These are phyloP conservation scores for Merodon equestris DNA, from an alignment of 2,888 invertebrate species.

Conservation along the genomic window DNA sequence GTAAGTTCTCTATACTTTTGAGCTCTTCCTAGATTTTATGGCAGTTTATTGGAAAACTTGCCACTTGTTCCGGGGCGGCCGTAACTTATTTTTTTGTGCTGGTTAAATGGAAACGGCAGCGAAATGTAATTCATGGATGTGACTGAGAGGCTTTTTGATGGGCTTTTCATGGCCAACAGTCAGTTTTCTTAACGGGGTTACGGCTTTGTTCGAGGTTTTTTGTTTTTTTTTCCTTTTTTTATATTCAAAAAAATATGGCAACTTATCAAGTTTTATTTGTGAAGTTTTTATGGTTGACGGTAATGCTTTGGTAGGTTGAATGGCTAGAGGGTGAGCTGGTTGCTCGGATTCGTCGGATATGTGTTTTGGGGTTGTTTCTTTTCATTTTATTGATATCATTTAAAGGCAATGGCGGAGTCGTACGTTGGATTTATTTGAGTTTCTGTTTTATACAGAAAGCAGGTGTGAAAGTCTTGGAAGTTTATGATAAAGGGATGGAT, in stretches of 20 bases:
- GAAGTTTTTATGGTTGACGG: slow-evolving; percentile 12
- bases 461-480: too few species aligned
- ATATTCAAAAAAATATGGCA: slow-evolving; percentile 6
- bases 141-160: slow-evolving; percentile 5
- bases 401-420: too few species aligned
- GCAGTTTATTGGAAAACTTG: slow-evolving; percentile 50
- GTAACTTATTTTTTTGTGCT: not conserved
- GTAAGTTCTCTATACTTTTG: slow-evolving; percentile 26
- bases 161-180: not conserved
- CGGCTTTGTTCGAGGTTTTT: not conserved
- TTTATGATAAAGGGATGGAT: too few species aligned
- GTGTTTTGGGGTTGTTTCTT: too few species aligned
- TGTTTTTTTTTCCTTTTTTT: not conserved
- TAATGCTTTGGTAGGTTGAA: too few species aligned
- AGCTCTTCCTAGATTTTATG: slow-evolving; percentile 46
- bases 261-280: slow-evolving; percentile 17
- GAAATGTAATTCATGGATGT: slow-evolving; percentile 16
- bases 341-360: too few species aligned
- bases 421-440: too few species aligned
- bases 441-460: too few species aligned
- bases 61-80: not conserved
- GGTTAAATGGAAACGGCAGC: slow-evolving; percentile 12
- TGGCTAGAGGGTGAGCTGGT: too few species aligned
- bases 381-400: too few species aligned
- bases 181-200: slow-evolving; percentile 9